Evolutionary conservation across 2,113 vertebrate species (phyloP).

Genomic region (Toxostoma redivivum): DNA sequence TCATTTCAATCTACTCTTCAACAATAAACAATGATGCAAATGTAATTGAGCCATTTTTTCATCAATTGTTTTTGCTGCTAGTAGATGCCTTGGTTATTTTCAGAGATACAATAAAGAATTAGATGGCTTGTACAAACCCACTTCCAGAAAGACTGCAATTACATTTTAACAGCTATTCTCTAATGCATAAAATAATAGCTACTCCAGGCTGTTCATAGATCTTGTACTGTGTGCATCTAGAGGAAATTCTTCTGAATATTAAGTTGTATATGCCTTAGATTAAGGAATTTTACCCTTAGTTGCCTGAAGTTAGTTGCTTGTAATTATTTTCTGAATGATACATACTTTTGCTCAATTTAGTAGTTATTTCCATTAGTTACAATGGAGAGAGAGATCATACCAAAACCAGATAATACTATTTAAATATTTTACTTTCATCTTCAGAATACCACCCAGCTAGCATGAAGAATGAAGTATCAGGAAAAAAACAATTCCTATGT

Average conservation of each 20-base stretch:
- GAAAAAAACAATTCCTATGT: background rate
- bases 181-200: background rate
- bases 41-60: background rate
- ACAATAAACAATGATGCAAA: conserved; percentile 12
- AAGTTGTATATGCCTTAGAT: background rate
- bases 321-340: background rate
- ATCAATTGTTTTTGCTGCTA: background rate
- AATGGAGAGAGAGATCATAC: background rate
- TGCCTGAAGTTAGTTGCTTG: background rate
- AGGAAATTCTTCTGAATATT: background rate
- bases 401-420: background rate
- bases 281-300: background rate
- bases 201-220: background rate
- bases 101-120: background rate
- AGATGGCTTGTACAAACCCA: background rate
- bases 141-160: conserved; percentile 11
- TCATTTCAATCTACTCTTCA: conserved; percentile 1
- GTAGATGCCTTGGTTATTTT: background rate
- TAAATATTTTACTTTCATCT: background rate
- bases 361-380: background rate
- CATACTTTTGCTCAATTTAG: background rate
- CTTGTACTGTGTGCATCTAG: background rate
- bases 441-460: background rate
- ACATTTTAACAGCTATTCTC: background rate
- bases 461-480: background rate